Percentiles rank a stretch among this genome's conserved stretches.
Conservation (phyloP, 2,797 vertebrate species). For the Schizopygopsis pylzovi region DNA sequence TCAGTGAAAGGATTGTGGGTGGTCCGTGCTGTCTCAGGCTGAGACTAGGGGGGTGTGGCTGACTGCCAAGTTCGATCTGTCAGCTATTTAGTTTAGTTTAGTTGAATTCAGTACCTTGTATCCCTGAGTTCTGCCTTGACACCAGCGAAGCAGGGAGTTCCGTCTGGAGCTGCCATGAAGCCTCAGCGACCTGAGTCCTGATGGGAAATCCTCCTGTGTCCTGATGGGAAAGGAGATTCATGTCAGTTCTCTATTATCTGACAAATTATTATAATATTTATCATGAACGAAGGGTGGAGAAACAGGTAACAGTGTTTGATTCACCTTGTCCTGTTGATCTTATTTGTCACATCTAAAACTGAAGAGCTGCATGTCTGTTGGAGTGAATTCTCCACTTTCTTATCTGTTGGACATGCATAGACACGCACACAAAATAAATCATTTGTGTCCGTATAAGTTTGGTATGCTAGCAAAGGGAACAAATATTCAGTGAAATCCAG, state of each 20-base stretch:
- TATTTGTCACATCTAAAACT: constrained; percentile 70
- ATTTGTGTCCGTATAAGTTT: not conserved
- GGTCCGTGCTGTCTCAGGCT: not conserved
- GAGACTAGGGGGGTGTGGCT: not conserved
- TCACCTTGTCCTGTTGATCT: constrained; percentile 68
- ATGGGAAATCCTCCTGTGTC: constrained; percentile 78
- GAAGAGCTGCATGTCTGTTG: constrained; percentile 73
- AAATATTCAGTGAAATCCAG: not conserved
- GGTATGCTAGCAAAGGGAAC: constrained; percentile 14
- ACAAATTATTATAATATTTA: not conserved
- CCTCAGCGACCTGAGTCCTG: constrained; percentile 73
- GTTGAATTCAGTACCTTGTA: constrained; percentile 75
- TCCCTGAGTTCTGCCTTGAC: constrained; percentile 81
- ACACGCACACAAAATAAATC: constrained; percentile 13
- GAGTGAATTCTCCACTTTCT: constrained; percentile 70
- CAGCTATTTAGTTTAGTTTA: constrained; percentile 5
- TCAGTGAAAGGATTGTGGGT: constrained; percentile 32
- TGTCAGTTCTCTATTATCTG: not conserved
- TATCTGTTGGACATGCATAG: constrained; percentile 68
- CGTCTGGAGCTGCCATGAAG: constrained; percentile 85
- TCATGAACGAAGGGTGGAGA: not conserved
- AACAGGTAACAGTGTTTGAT: constrained; percentile 33
- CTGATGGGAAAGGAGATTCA: constrained; percentile 60
- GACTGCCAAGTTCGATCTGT: constrained; percentile 8
- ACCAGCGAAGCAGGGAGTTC: constrained; percentile 84